Evolutionary conservation across 2,888 invertebrate genomes (phyloP).

Genomic region (Pilophorus perplexus): DNA sequence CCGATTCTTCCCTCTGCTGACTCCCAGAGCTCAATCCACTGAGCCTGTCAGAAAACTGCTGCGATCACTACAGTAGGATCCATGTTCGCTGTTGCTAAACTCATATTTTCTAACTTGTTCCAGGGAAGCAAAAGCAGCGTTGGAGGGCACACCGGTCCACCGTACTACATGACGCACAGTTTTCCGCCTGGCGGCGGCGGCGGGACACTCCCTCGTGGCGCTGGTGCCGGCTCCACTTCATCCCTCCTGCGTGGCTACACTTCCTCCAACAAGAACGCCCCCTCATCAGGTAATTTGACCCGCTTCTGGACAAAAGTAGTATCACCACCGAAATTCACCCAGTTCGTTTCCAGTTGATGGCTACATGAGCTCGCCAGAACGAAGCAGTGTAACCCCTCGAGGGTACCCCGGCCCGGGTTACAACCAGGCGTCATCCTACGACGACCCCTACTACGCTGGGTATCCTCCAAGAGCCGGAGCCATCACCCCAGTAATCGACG

Average conservation of each 20-base stretch:
- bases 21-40: too few relatives aligned
- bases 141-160: slow-evolving; percentile 51
- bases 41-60: too few relatives aligned
- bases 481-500: slow-evolving; percentile 88
- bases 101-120: slow-evolving; percentile 3
- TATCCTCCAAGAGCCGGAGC: slow-evolving; percentile 64
- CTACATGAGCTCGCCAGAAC: slow-evolving; percentile 85
- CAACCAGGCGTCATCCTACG: slow-evolving; percentile 56
- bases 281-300: slow-evolving; percentile 44
- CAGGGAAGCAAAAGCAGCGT: slow-evolving; percentile 54
- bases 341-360: slow-evolving; percentile 61
- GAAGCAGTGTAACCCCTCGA: slow-evolving; percentile 55
- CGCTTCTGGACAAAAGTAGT: too few relatives aligned
- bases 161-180: slow-evolving; percentile 63
- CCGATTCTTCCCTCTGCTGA: too few relatives aligned
- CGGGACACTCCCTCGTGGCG: slow-evolving; percentile 66
- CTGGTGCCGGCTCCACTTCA: slow-evolving; percentile 50
- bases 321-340: neutral
- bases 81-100: too few relatives aligned
- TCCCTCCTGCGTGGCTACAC: slow-evolving; percentile 67
- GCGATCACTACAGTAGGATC: neutral
- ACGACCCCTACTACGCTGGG: slow-evolving; percentile 84
- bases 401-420: slow-evolving; percentile 49
- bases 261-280: slow-evolving; percentile 55
- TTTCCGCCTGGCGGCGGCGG: slow-evolving; percentile 56